Evolutionary conservation across 2,797 vertebrate genomes (phyloP), one percentile per base, ranked within the genome.

Genomic region (Myiotriccus ornatus): DNA sequence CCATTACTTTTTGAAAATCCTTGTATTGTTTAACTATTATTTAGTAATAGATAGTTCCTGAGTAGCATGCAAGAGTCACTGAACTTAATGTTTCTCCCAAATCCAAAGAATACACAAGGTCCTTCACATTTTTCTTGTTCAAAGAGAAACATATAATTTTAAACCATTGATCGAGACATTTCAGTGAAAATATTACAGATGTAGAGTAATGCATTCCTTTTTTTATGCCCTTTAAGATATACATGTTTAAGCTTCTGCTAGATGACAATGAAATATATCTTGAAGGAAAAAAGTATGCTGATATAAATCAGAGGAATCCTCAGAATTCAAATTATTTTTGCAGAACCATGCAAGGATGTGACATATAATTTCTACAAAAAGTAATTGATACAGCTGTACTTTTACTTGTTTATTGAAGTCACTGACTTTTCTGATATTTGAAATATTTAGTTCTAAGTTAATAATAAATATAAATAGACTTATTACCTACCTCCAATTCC

Each of bases 1-100:
- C 52, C 35, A 27, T 92, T 75, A 28, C 53, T 94, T 95, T 95
- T 37, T 73, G 11, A 96, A 93, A 30, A 84, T 90, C 43, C 92
- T 96, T 91, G 27, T 84, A 82, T 78, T 94, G 56, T 92, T 96
- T 89, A 81, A 47, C 39, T 62, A 35, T 89, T 94, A 16, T 86
- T 89, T 89, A 82, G 15, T 74, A 95, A 95, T 34, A 88, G 65
- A 86, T 71, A 74, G 35, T 67, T 93, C 65, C 52, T 77, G 47
- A 86, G 77, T 32, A 73, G 6, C 17, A 64, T 68, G 39, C 24
- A 93, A n/a, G 28, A 87, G 7, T 83, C 89, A 76, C 8, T 65
- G 76, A 95, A 86, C 3, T 55, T 64, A 87, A 49, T 76, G n/a
- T 84, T 97, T 84, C 55, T 90, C 64, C 37, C 27, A 79, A 74